These are phyloP conservation scores for Trachymyrmex septentrionalis DNA, from an alignment of 1,140 invertebrate genomes.

Conservation along the genomic window DNA sequence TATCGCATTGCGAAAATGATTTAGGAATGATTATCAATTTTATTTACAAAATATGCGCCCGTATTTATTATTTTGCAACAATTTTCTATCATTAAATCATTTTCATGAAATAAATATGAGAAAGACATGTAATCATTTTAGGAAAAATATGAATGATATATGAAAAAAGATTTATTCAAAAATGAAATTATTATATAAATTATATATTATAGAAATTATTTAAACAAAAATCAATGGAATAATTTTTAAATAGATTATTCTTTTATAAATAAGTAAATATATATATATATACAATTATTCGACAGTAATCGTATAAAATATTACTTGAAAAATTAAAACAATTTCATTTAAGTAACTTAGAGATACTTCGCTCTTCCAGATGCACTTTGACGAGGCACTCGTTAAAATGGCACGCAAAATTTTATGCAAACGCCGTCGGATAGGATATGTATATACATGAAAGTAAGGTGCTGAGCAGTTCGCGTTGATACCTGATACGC, in stretches of 20 bases:
- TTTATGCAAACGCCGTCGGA: constrained; percentile 54
- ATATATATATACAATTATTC: too few species aligned
- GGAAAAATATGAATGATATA: not conserved
- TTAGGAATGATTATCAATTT: not conserved
- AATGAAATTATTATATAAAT: not conserved
- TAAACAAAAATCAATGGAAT: not conserved
- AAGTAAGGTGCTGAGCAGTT: not conserved
- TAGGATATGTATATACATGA: not conserved
- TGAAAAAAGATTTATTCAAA: not conserved
- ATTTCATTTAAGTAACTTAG: not conserved
- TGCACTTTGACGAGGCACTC: constrained; percentile 20
- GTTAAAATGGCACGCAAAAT: constrained; percentile 54
- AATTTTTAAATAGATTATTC: not conserved
- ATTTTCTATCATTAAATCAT: not conserved
- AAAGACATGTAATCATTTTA: not conserved
- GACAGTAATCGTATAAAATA: not conserved
- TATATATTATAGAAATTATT: not conserved
- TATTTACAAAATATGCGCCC: too few species aligned
- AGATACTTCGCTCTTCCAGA: not conserved
- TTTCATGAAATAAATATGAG: not conserved
- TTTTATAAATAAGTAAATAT: not conserved
- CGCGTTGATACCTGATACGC: constrained; percentile 50
- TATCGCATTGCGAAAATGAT: not conserved
- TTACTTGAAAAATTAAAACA: not conserved
- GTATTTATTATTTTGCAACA: not conserved